A percentile compares a stretch with the other conserved stretches of the same genome.
phyloP scores from a whole-genome alignment of 1,140 invertebrate genomes.

The Pseudachorutes palmiensis region DNA sequence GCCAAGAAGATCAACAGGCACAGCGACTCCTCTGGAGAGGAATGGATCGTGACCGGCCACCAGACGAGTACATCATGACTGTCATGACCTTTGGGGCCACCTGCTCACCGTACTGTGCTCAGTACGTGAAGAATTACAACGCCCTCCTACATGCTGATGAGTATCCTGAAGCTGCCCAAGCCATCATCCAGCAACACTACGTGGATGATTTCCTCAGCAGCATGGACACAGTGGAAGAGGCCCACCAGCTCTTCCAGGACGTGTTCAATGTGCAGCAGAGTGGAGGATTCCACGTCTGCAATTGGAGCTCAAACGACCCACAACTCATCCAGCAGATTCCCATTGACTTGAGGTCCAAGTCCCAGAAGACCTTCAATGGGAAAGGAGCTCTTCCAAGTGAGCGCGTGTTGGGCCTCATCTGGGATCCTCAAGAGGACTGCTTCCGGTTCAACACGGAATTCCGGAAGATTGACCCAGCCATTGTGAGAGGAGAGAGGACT shows the following conservation, averaged over 20 bases:
- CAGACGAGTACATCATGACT: conserved; percentile 27
- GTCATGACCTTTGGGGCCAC: conserved; percentile 35
- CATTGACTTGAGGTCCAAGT: background rate
- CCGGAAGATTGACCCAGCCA: conserved; percentile 2
- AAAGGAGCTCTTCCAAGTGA: background rate
- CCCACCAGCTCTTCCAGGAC: background rate
- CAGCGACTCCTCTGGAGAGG: conserved; percentile 37
- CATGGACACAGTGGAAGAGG: conserved; percentile 19
- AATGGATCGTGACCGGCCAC: background rate
- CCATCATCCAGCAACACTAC: conserved; percentile 28
- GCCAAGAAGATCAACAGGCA: conserved; percentile 23
- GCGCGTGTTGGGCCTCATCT: conserved; percentile 6
- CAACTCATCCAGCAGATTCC: conserved; percentile 3
- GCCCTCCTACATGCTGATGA: background rate
- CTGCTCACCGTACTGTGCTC: conserved; percentile 30
- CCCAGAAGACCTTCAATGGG: background rate
- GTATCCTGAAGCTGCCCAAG: background rate
- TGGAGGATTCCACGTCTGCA: conserved; percentile 29
- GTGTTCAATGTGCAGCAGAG: conserved; percentile 15
- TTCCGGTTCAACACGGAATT: conserved; percentile 14
- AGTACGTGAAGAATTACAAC: conserved; percentile 16
- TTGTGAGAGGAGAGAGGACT: background rate
- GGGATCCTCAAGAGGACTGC: conserved; percentile 9
- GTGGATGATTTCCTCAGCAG: conserved; percentile 35
- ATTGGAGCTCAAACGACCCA: conserved; percentile 25